phyloP scores from a whole-genome alignment of 2,797 vertebrate species.

The Labeo calbasu region DNA sequence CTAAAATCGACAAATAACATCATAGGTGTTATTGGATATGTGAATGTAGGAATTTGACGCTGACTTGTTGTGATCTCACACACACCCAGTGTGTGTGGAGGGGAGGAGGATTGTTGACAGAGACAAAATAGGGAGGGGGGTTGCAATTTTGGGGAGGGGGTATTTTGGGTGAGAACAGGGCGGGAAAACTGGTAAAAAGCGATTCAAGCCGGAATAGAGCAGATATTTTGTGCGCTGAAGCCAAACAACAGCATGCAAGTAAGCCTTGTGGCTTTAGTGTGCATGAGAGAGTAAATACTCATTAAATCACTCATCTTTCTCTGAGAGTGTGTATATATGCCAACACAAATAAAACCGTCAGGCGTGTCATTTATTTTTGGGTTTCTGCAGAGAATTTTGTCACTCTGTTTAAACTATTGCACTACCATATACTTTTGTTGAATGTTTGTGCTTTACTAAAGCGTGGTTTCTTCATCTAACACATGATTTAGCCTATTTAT shows the following conservation, averaged over 20 bases:
- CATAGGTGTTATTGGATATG: slow-evolving; percentile 26
- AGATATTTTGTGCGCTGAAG: slow-evolving; percentile 36
- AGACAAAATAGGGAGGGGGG: slow-evolving; percentile 11
- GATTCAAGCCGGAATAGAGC: slow-evolving; percentile 45
- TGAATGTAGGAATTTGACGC: slow-evolving; percentile 24
- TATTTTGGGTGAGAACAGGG: slow-evolving; percentile 22
- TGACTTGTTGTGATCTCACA: slow-evolving; percentile 16
- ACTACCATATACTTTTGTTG: background rate
- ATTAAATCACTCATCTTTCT: slow-evolving; percentile 36
- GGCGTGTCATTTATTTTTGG: background rate
- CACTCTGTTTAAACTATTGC: background rate
- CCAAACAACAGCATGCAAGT: slow-evolving; percentile 6
- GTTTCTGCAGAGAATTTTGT: slow-evolving; percentile 13
- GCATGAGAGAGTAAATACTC: slow-evolving; percentile 51
- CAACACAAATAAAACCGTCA: background rate
- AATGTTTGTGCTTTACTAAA: background rate
- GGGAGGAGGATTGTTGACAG: slow-evolving; percentile 14
- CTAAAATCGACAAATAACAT: slow-evolving; percentile 44
- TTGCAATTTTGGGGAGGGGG: slow-evolving; percentile 22
- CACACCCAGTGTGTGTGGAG: background rate
- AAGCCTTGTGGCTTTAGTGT: slow-evolving; percentile 8
- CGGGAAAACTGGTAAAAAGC: slow-evolving; percentile 43
- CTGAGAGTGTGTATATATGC: slow-evolving; percentile 1
- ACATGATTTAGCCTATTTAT: background rate
- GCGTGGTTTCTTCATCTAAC: background rate